phyloP scores from a whole-genome alignment of 2,888 invertebrate species.

The Leptogaster cylindrica region DNA sequence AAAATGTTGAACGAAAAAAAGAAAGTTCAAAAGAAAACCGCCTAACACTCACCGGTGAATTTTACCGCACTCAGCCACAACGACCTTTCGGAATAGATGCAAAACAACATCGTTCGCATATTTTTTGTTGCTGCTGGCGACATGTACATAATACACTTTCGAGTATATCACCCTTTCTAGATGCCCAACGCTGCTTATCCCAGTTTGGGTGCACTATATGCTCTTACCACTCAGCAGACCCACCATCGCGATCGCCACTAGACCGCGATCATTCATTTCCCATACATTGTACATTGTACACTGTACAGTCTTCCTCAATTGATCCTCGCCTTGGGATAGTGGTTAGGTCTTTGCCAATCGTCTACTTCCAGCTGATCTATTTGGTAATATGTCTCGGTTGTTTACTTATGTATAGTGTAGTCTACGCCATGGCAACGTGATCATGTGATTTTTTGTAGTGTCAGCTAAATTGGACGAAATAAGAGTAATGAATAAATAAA shows the following conservation, averaged over 20 bases:
- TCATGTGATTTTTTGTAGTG: slow-evolving; percentile 24
- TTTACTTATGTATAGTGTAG: not conserved
- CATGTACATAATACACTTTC: not conserved
- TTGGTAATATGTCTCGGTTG: slow-evolving; percentile 16
- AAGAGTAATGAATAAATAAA: too few species aligned
- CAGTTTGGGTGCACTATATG: too few species aligned
- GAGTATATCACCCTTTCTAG: slow-evolving; percentile 25
- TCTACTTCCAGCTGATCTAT: slow-evolving; percentile 31
- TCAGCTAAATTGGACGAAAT: slow-evolving; percentile 22
- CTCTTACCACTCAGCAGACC: too few species aligned
- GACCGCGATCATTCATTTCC: not conserved
- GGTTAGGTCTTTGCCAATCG: not conserved
- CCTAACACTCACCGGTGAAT: not conserved
- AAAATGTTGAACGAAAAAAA: too few species aligned
- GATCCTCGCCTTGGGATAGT: not conserved
- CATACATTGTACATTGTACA: not conserved
- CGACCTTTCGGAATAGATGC: not conserved
- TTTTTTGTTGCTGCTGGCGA: not conserved
- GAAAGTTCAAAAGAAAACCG: too few species aligned
- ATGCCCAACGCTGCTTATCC: too few species aligned
- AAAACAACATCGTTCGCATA: not conserved
- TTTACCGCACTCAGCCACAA: not conserved
- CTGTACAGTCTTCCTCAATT: slow-evolving; percentile 4
- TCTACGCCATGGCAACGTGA: not conserved
- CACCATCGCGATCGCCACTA: too few species aligned